Base-by-base conservation (phyloP, 2,888 invertebrate genomes). In the Erebia ligea region DNA sequence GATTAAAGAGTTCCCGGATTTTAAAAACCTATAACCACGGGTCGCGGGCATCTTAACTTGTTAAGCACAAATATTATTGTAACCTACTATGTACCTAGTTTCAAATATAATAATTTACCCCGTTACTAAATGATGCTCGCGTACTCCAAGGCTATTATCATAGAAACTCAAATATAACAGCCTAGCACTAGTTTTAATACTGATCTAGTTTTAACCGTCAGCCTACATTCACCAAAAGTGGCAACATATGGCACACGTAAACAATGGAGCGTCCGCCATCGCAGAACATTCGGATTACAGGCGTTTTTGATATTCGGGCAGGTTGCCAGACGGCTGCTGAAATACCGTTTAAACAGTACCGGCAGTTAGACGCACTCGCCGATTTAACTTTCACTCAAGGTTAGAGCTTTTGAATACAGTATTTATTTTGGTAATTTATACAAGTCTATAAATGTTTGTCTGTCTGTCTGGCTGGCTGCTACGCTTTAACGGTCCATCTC, bases 301-400 rank as follows among this genome's bases (percentile, higher is more conserved):
- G 48, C 21, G 59, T 11, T 42, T 54, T 17, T 42, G 61, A 59
- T 21, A 8, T n/a, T 15, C 50, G 67, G 75, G 75, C 74, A 71
- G 56, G 21, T 62, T 52, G 74, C 75, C 75, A 75, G 67, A n/a
- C 67, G 54, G 67, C 69, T 40, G 66, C 58, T n/a, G 58, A 62
- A 62, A 59, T 62, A 50, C 68, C 63, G 68, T 50, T 72, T 69
- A 72, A 71, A 72, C 72, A 74, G 65, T 69, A 50, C 66, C 58
- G 52, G n/a, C 17, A 45, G 42, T 1, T 11, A 19, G 42, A 52
- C 45, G 67, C 67, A 58, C 45, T 48, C 15, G n/a, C 48, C 17
- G 65, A 68, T 65, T 59, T 65, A 68, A 62, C 70, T 68, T 66
- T 52, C 66, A 66, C 56, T 65, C 70, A 62, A 70, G 68, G 70